phyloP scores from a whole-genome alignment of 2,888 invertebrate genomes.

The Xanthostigma xanthostigma region DNA sequence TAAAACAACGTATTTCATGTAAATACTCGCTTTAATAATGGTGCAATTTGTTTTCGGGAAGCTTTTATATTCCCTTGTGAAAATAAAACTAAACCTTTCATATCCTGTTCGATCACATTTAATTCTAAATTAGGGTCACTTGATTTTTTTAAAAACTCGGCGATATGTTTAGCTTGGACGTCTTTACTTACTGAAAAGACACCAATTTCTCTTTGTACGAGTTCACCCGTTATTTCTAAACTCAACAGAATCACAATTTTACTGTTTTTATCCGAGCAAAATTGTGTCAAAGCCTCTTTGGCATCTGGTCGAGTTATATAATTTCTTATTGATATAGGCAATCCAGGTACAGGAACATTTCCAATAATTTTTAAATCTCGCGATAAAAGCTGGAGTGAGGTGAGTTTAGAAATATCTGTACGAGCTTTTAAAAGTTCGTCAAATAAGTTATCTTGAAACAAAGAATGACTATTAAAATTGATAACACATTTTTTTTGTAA shows the following conservation, averaged over 20 bases:
- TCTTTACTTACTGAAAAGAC: slow-evolving; percentile 26
- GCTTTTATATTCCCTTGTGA: slow-evolving; percentile 41
- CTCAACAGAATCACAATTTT: slow-evolving; percentile 43
- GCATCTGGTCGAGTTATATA: slow-evolving; percentile 35
- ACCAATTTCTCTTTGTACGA: slow-evolving; percentile 42
- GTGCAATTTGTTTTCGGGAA: slow-evolving; percentile 54
- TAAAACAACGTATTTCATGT: not conserved
- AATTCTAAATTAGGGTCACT: slow-evolving; percentile 26
- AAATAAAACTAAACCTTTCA: slow-evolving; percentile 33
- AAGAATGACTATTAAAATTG: slow-evolving; percentile 22
- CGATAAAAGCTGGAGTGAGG: slow-evolving; percentile 48
- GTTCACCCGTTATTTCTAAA: slow-evolving; percentile 34
- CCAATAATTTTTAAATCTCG: slow-evolving; percentile 61
- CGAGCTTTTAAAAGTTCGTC: slow-evolving; percentile 44
- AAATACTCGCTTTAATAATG: slow-evolving; percentile 18
- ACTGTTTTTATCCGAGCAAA: slow-evolving; percentile 30
- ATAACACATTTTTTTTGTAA: slow-evolving; percentile 40
- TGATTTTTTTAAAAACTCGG: not conserved
- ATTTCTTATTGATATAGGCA: slow-evolving; percentile 48
- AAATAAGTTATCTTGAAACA: slow-evolving; percentile 24
- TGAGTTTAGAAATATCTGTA: slow-evolving; percentile 47
- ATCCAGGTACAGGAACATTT: slow-evolving; percentile 32
- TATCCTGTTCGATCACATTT: slow-evolving; percentile 23
- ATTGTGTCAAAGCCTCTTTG: slow-evolving; percentile 32
- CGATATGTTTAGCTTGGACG: not conserved